These are phyloP conservation scores for Drosophila stalkeri DNA, from an alignment of 2,888 invertebrate genomes.

Conservation along the genomic window DNA sequence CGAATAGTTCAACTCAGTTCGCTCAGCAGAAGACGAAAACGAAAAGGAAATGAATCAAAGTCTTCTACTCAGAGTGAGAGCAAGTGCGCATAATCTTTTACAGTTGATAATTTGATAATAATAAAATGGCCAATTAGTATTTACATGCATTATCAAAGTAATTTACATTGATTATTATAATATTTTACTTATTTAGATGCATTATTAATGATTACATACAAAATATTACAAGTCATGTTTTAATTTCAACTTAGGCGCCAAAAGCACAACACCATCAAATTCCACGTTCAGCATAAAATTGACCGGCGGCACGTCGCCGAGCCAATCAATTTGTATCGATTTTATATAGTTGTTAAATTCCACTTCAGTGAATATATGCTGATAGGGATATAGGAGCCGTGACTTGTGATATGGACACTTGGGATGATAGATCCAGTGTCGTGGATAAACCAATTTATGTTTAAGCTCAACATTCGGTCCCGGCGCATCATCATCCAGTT, in stretches of 20 bases:
- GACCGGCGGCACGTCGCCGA: neutral
- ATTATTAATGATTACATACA: too few species aligned
- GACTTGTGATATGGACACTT: conserved; percentile 37
- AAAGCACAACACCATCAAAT: neutral
- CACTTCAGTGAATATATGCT: conserved; percentile 12
- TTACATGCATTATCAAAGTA: too few species aligned
- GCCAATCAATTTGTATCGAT: conserved; percentile 24
- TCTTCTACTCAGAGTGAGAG: too few species aligned
- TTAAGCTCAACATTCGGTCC: rapidly evolving
- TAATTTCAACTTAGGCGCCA: neutral
- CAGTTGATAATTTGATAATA: too few species aligned
- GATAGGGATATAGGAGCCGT: conserved; percentile 19
- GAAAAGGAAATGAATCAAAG: too few species aligned
- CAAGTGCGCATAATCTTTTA: too few species aligned
- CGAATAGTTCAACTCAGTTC: too few species aligned
- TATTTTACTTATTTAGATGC: too few species aligned
- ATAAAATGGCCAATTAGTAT: too few species aligned
- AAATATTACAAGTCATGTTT: neutral
- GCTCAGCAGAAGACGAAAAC: too few species aligned
- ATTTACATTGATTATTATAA: too few species aligned
- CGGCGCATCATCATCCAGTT: neutral
- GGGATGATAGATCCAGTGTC: conserved; percentile 41
- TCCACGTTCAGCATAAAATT: neutral
- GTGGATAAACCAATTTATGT: conserved; percentile 4
- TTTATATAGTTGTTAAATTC: conserved; percentile 23